Conservation (phyloP, 1,140 invertebrate genomes). For the Drosophila elegans region DNA sequence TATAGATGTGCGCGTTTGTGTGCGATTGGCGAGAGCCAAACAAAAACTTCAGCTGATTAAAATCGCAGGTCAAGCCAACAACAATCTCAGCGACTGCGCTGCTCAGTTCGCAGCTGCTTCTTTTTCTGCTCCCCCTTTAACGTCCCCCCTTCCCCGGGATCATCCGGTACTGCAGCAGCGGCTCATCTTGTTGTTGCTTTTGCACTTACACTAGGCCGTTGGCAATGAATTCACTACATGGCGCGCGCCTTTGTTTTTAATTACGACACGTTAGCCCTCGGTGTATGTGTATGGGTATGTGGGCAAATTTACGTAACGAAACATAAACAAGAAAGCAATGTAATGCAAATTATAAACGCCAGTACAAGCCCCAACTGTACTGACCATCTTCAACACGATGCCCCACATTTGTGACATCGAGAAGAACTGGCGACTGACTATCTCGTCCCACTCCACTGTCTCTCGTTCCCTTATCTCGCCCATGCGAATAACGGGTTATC, state of each 20-base stretch:
- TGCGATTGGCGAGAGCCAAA: conserved; percentile 38
- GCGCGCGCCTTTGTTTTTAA: conserved; percentile 71
- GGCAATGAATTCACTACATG: conserved; percentile 67
- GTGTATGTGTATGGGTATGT: conserved; percentile 21
- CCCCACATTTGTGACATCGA: conserved; percentile 15
- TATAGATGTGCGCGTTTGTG: not conserved
- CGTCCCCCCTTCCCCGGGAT: not conserved
- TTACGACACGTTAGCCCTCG: conserved; percentile 60
- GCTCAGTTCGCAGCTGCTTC: conserved; percentile 29
- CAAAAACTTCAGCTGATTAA: conserved; percentile 72
- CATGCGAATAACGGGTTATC: not conserved
- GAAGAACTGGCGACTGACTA: not conserved
- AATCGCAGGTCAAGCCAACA: conserved; percentile 69
- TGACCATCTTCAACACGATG: conserved; percentile 17
- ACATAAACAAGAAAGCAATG: conserved; percentile 21
- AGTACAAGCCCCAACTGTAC: conserved; percentile 15
- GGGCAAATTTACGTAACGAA: conserved; percentile 38
- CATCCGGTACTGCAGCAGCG: not conserved
- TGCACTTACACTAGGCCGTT: conserved; percentile 48
- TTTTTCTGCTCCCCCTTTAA: conserved; percentile 7
- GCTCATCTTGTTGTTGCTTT: conserved; percentile 3
- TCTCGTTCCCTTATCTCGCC: not conserved
- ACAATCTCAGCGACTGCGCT: conserved; percentile 25
- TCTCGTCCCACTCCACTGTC: not conserved
- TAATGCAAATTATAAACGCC: conserved; percentile 11